Conservation (phyloP, 1,140 invertebrate species). For the Meloidogyne exigua region DNA sequence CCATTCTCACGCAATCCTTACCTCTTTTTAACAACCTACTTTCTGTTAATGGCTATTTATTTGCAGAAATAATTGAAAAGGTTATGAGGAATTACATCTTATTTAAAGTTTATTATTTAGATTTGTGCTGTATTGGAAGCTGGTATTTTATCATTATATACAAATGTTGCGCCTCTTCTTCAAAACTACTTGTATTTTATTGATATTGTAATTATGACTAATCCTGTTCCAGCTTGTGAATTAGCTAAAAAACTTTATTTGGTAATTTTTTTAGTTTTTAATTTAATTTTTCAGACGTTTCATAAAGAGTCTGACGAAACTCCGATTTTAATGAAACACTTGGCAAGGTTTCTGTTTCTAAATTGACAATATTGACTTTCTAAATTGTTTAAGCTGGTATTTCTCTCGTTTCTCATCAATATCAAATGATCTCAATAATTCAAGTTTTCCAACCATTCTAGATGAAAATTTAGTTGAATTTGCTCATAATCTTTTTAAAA, state of each 20-base stretch:
- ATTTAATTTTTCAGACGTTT: slow-evolving; percentile 28
- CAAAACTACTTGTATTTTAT: slow-evolving; percentile 19
- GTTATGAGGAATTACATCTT: not conserved
- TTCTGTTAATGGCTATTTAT: not conserved
- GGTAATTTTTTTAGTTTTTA: not conserved
- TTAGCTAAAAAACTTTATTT: slow-evolving; percentile 26
- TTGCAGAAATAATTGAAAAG: slow-evolving; percentile 15
- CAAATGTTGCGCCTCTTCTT: slow-evolving; percentile 10
- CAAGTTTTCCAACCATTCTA: not conserved
- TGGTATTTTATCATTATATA: slow-evolving; percentile 19
- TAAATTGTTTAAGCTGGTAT: not conserved
- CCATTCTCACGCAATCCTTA: slow-evolving; percentile 17
- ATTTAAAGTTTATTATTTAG: slow-evolving; percentile 10
- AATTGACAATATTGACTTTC: not conserved
- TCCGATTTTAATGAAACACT: slow-evolving; percentile 15
- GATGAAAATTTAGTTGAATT: slow-evolving; percentile 14
- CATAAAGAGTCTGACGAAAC: slow-evolving; percentile 19
- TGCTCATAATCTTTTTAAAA: slow-evolving; percentile 11
- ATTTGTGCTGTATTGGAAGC: slow-evolving; percentile 19
- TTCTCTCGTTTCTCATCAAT: not conserved
- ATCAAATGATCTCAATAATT: not conserved
- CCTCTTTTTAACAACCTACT: slow-evolving; percentile 28
- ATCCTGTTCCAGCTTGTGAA: slow-evolving; percentile 28
- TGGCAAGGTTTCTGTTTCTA: slow-evolving; percentile 11
- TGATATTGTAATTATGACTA: slow-evolving; percentile 11